Conservation (phyloP, 2,113 vertebrate species). For the Rousettus leschenaultii region DNA sequence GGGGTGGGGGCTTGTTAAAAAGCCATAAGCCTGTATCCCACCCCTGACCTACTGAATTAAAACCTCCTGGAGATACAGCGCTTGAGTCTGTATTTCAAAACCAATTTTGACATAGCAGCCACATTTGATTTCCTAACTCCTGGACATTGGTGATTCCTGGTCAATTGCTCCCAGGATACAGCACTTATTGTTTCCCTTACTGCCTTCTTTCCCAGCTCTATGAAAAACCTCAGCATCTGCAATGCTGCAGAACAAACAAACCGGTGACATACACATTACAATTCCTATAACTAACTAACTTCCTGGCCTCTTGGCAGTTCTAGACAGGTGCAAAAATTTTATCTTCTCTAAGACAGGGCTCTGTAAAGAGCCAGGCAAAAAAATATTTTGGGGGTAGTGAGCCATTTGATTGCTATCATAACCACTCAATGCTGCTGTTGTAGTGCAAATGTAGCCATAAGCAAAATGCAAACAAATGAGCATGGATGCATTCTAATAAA, state of each 20-base stretch:
- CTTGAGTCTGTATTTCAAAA: neutral
- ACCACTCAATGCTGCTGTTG: neutral
- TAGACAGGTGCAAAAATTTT: neutral
- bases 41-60: neutral
- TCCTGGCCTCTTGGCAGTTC: neutral
- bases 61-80: neutral
- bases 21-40: neutral
- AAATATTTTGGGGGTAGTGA: neutral
- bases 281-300: neutral
- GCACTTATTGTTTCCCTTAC: neutral
- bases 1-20: neutral
- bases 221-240: rapidly evolving
- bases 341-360: neutral
- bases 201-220: neutral
- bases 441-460: neutral
- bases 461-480: neutral
- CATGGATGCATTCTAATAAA: neutral
- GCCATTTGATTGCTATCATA: neutral
- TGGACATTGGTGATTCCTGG: neutral
- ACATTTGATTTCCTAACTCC: neutral
- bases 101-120: neutral
- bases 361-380: neutral
- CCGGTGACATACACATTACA: rapidly evolving
- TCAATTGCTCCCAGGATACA: neutral
- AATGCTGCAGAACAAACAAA: neutral